Evolutionary conservation across 1,140 invertebrate species (phyloP), one percentile per base, ranked within the genome.

Genomic region (Vanessa atalanta): DNA sequence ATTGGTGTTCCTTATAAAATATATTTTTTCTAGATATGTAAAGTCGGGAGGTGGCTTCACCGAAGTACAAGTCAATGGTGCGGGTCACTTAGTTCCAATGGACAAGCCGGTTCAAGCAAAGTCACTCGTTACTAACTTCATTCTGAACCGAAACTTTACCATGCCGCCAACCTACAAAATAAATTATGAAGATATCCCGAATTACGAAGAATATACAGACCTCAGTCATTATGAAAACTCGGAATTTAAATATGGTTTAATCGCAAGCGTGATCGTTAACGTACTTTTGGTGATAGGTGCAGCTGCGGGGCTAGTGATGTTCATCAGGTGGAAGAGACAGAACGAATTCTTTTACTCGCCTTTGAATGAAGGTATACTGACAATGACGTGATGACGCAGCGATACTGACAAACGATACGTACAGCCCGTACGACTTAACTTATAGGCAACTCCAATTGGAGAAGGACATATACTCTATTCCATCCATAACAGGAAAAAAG

Each of bases 11-110:
- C 13, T 16, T 20, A 50, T 43, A 43, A 67, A 70, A 51, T 60
- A 20, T 57, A 48, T 67, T 57, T 47, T 69, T 86, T 80, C 23
- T 77, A 90, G 97, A 0, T 97, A 96, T 85, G 94, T 95, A 0
- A 96, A 96, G 85, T 93, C 93, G 57, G 95, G 95, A 0, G 95
- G 94, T 0, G 94, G 95, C 83, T 94, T 98, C 14, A 96, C 95
- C 6, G 96, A 97, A 90, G 95, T 97, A 12, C 83, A 97, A 70
- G 94, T 97, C 2, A 93, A 95, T 20, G 95, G 95, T 84, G 96
- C 96, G 15, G 97, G 97, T 0, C 97, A 98, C 77, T 95, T 97
- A 92, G 95, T 96, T n/a, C 96, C 97, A 0, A 89, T 93, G 13
- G 96, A 98, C 93, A 96, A 97, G 84, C 97, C 97, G 0, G 94